Evolutionary conservation across 2,113 vertebrate genomes (phyloP), one percentile per base, ranked within the genome.

Genomic region (Pelvicachromis taeniatus): DNA sequence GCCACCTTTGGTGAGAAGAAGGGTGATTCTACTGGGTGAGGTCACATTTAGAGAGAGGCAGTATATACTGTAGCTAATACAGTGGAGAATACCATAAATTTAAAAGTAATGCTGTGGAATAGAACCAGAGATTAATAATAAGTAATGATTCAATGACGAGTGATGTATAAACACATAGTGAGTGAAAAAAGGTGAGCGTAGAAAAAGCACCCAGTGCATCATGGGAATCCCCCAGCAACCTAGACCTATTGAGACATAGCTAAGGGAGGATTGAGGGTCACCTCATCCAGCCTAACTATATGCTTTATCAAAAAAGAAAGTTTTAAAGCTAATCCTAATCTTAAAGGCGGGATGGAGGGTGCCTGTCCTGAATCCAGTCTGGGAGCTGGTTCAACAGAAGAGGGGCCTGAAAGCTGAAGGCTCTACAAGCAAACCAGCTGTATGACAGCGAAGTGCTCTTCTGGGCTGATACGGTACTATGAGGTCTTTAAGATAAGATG

Each of bases 161-260:
- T 6, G 29, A 61, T 61, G 29, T 61, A 0, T 35, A 35, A 35
- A 35, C 58, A 35, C 17, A 61, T 0, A 61, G 31, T 19, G 58
- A n/a, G 31, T n/a, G 58, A 61, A 61, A 35, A 61, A 61, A 61
- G 16, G 58, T 33, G 29, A 19, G 9, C 33, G 0, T 33, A 61
- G 29, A 61, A 61, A 59, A 61, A 6, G 35, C 17, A 61, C 29
- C 2, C 58, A 61, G 17, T 35, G 58, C 31, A n/a, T 61, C 16
- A 61, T 61, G 16, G 29, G 58, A 61, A 7, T 33, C 3, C 0
- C 58, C 58, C 29, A 61, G 58, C 3, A 61, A 11, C 31, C 31
- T 61, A 35, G 9, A 61, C 0, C 58, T 61, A 61, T 61, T 0
- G 58, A 1, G 35, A 16, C 29, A 1, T 4, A 35, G 31, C 17